A percentile compares a stretch with the other conserved stretches of the same genome.
These are phyloP conservation scores for Pygmarrhopalites habei DNA, from an alignment of 1,140 invertebrate genomes.

Conservation along the genomic window DNA sequence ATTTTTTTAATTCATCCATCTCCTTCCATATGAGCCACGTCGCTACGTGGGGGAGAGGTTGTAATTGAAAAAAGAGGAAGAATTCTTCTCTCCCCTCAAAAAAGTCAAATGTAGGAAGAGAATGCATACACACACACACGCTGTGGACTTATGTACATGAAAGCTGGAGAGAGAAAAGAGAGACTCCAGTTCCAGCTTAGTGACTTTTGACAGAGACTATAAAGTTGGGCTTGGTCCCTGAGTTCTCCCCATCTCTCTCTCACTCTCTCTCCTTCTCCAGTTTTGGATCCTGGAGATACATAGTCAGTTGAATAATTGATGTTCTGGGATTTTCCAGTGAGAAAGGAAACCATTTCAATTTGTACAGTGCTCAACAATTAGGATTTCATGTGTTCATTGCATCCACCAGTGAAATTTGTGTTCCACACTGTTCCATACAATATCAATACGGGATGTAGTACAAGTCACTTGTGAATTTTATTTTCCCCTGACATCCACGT, in stretches of 20 bases:
- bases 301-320: not conserved
- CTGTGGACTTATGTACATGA: not conserved
- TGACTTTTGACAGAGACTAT: not conserved
- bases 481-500: too few species aligned
- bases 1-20: too few species aligned
- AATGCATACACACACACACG: not conserved
- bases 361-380: not conserved
- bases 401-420: not conserved
- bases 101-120: too few species aligned
- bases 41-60: too few species aligned
- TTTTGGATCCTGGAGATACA: not conserved
- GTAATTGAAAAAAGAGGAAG: too few species aligned
- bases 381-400: not conserved
- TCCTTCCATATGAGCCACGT: too few species aligned
- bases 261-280: too few species aligned
- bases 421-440: too few species aligned
- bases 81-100: too few species aligned
- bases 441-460: too few species aligned
- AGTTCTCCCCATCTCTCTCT: too few species aligned
- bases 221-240: not conserved
- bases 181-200: not conserved
- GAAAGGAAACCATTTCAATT: constrained; percentile 4
- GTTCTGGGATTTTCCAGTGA: not conserved
- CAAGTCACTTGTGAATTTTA: too few species aligned
- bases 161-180: not conserved